A percentile compares a stretch with the other conserved stretches of the same genome.
phyloP scores from a whole-genome alignment of 2,797 vertebrate species.

The Oryzias sinensis region DNA sequence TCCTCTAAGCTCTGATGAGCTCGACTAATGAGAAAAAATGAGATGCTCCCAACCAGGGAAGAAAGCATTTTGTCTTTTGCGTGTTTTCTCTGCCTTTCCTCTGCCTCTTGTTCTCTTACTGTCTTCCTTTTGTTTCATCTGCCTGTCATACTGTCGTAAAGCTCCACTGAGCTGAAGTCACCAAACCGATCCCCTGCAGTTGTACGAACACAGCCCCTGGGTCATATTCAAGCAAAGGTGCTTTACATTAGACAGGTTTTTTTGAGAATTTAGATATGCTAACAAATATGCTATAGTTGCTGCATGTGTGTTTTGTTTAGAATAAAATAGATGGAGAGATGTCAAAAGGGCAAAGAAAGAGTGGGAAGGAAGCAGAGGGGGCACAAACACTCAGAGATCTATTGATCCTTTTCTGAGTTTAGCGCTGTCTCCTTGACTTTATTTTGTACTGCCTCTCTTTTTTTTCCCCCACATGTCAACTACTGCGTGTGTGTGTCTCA shows the following conservation, averaged over 20 bases:
- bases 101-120: conserved; percentile 62
- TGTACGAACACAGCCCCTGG: conserved; percentile 43
- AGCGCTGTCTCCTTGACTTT: conserved; percentile 64
- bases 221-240: conserved; percentile 36
- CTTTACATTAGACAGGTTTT: conserved; percentile 1
- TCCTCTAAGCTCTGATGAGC: conserved; percentile 70
- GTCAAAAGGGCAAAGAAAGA: conserved; percentile 38
- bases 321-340: conserved; percentile 26
- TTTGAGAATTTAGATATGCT: conserved; percentile 9
- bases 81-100: conserved; percentile 67
- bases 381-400: conserved; percentile 54
- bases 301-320: conserved; percentile 10
- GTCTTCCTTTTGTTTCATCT: conserved; percentile 70
- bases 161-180: conserved; percentile 57
- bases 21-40: conserved; percentile 75
- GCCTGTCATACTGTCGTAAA: conserved; percentile 57
- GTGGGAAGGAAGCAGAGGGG: conserved; percentile 52
- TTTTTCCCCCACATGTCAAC: conserved; percentile 5
- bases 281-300: conserved; percentile 3
- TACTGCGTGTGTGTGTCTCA: conserved; percentile 24
- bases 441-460: conserved; percentile 42
- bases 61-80: conserved; percentile 72
- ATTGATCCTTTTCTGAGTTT: conserved; percentile 68
- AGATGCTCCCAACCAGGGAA: conserved; percentile 68
- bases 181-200: conserved; percentile 51